These are phyloP conservation scores for Meloidogyne chitwoodi DNA, from an alignment of 1,140 invertebrate species.

Conservation along the genomic window DNA sequence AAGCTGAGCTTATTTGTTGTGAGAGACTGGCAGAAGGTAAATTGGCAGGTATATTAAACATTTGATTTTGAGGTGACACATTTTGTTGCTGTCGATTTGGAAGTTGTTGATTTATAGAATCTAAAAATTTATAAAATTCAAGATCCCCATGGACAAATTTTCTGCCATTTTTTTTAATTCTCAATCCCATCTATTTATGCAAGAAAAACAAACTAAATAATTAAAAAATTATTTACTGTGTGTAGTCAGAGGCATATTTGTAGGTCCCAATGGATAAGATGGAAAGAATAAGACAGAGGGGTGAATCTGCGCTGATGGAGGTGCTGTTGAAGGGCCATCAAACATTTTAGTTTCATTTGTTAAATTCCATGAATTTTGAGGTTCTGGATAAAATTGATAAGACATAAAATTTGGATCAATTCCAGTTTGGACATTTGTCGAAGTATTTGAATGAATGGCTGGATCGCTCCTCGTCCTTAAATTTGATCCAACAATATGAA, in stretches of 20 bases:
- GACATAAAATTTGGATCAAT: neutral
- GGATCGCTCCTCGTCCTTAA: slow-evolving; percentile 45
- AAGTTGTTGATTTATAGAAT: slow-evolving; percentile 5
- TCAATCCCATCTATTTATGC: no score
- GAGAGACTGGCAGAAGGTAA: neutral
- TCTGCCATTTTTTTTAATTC: no score
- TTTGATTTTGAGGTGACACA: neutral
- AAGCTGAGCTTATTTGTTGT: neutral
- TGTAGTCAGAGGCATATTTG: neutral
- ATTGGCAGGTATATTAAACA: slow-evolving; percentile 15
- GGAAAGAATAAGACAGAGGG: slow-evolving; percentile 3
- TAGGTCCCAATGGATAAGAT: neutral
- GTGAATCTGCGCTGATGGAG: slow-evolving; percentile 7
- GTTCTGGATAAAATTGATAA: neutral
- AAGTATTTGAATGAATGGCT: slow-evolving; percentile 45
- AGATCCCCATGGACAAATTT: no score
- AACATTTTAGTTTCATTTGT: neutral
- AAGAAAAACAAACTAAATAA: no score
- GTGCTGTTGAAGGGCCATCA: neutral
- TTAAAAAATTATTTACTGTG: neutral
- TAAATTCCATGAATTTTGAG: neutral
- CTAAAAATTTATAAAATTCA: neutral
- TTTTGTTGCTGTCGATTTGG: slow-evolving; percentile 13
- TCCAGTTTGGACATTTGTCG: slow-evolving; percentile 13
- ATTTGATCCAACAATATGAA: neutral